phyloP scores from a whole-genome alignment of 2,888 invertebrate species.

The Ganaspis brasiliensis region DNA sequence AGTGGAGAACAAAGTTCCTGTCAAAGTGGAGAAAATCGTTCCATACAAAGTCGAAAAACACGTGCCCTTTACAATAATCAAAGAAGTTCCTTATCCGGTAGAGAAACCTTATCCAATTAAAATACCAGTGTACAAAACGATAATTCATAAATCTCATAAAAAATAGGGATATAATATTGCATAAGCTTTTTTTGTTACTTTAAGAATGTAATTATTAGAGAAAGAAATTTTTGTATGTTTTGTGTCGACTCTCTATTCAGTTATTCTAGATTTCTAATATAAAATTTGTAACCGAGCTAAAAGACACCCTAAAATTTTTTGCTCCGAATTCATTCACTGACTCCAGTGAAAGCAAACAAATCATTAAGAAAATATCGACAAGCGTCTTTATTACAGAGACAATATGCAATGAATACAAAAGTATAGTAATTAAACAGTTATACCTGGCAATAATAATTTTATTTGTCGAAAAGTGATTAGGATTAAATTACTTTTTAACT shows the following conservation, averaged over 20 bases:
- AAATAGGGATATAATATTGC: background rate
- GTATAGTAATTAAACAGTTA: conserved; percentile 4
- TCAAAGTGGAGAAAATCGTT: conserved; percentile 81
- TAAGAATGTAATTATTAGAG: background rate
- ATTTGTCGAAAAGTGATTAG: background rate
- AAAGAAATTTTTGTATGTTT: background rate
- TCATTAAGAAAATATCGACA: background rate
- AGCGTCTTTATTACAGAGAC: background rate
- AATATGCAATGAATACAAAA: background rate
- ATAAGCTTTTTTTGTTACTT: background rate
- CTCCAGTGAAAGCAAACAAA: background rate
- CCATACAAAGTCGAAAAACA: conserved; percentile 86
- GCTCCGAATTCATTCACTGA: background rate
- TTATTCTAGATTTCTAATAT: background rate
- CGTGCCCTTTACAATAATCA: conserved; percentile 86
- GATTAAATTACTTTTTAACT: conserved; percentile 11
- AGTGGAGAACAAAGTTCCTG: conserved; percentile 81
- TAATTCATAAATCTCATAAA: conserved; percentile 84
- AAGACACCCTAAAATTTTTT: background rate
- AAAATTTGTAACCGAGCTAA: background rate
- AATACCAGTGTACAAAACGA: conserved; percentile 86
- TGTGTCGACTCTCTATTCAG: background rate
- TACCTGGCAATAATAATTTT: background rate
- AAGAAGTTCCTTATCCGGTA: conserved; percentile 84
- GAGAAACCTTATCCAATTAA: conserved; percentile 81